phyloP scores from a whole-genome alignment of 2,888 invertebrate genomes.

The Nephrotoma guestfalica region DNA sequence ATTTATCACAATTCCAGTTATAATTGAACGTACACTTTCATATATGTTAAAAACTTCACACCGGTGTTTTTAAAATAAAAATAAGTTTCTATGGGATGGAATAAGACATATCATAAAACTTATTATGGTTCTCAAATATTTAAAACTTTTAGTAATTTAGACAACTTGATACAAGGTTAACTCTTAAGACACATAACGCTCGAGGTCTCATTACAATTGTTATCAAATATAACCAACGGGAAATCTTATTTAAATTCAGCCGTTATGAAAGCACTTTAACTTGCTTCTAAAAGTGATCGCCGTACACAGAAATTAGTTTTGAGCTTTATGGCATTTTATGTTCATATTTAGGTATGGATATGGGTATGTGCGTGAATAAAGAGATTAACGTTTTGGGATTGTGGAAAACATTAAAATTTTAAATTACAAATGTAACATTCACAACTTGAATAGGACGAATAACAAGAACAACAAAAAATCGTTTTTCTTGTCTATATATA shows the following conservation, averaged over 20 bases:
- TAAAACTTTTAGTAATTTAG: too few species aligned
- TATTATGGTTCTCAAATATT: too few species aligned
- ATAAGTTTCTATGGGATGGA: too few species aligned
- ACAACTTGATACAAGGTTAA: too few species aligned
- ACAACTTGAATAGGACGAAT: not conserved
- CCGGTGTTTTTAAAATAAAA: too few species aligned
- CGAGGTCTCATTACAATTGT: too few species aligned
- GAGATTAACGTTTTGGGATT: not conserved
- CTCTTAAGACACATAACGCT: too few species aligned
- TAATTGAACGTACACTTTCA: too few species aligned
- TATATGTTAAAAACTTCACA: too few species aligned
- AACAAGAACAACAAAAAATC: not conserved
- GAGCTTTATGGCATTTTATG: not conserved
- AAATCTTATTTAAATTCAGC: not conserved
- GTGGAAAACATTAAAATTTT: not conserved
- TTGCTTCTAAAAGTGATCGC: not conserved
- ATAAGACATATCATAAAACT: too few species aligned
- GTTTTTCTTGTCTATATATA: not conserved
- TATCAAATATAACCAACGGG: not conserved
- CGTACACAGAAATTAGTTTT: not conserved
- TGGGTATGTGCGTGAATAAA: not conserved
- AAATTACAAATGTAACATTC: not conserved
- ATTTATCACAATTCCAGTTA: too few species aligned
- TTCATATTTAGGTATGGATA: not conserved
- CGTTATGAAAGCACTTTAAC: not conserved